phyloP scores from a whole-genome alignment of 2,888 invertebrate species.

The Cephalotes varians region DNA sequence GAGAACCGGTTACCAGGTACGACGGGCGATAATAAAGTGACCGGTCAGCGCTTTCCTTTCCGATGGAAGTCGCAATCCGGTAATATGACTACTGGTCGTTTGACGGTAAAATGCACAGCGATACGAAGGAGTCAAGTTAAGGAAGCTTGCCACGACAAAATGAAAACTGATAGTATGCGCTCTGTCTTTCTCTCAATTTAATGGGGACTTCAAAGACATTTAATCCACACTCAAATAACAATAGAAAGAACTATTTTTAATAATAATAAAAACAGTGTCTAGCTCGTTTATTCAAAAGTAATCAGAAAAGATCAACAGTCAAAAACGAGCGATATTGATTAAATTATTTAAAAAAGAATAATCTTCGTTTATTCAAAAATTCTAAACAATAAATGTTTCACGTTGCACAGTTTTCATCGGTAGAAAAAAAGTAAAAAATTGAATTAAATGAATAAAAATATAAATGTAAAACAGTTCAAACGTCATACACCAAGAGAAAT shows the following conservation, averaged over 20 bases:
- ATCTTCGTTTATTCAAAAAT: no score
- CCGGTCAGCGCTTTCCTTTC: constrained; percentile 44
- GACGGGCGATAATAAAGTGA: constrained; percentile 32
- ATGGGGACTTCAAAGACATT: neutral
- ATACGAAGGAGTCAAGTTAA: constrained; percentile 13
- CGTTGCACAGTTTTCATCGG: no score
- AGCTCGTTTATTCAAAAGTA: no score
- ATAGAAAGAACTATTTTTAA: neutral
- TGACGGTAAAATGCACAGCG: constrained; percentile 3
- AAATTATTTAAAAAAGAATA: no score
- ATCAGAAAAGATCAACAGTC: no score
- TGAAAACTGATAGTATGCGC: neutral
- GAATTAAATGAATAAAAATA: no score
- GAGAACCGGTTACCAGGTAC: constrained; percentile 32
- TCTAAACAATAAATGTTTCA: no score
- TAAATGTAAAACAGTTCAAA: no score
- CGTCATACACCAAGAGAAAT: no score
- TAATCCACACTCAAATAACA: neutral
- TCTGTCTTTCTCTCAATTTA: neutral
- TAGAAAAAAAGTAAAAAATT: no score
- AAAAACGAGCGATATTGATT: no score
- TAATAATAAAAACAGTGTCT: no score
- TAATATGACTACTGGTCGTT: constrained; percentile 45
- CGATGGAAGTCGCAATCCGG: constrained; percentile 23
- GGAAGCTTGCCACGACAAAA: neutral